Base-by-base conservation (phyloP, 2,888 invertebrate genomes). In the Panorpa germanica region DNA sequence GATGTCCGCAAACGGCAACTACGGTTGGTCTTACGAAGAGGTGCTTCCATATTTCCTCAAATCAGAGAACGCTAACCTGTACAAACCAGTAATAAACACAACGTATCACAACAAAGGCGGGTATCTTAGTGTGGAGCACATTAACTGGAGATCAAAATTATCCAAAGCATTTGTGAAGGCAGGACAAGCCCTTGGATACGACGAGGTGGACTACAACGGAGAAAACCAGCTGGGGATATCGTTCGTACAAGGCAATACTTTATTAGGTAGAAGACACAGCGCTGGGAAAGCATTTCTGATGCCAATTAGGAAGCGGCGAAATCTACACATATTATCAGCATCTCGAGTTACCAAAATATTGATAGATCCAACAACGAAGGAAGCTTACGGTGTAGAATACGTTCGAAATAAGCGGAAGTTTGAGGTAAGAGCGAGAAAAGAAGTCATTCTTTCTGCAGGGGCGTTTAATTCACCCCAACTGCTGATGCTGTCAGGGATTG, bases 391-490 rank as follows among this genome's bases (percentile, higher is more conserved):
- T 2, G 55, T 64, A 2, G 53, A 60, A 40, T 58, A 59, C 38
- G 39, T 48, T 0, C 44, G 43, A 20, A 44, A 45, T 22, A 43
- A 50, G 4, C 41, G 37, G 15, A 42, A 38, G 7, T 42, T 48
- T 29, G 38, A 29, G 5, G 47, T 60, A 3, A 39, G 43, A 25
- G 65, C 65, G 2, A 53, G 51, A 23, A 65, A 61, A 40, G 68
- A 67, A 43, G 60, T 71, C 1, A 66, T 74, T 31, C 42, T 72
- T 12, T 58, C 65, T 16, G 69, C 65, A 2, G 74, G 75, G 3
- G 59, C 73, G 3, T 63, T 76, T 37, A 71, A 72, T 45, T 62
- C 68, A 4, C 64, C 67, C 1, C 66, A 69, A 40, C 42, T 69
- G 13, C 49, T 68, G 17, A 57, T 65, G 59, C 41, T 74, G 21